These are phyloP conservation scores for Sepiola atlantica DNA, from an alignment of 2,888 invertebrate species.

Conservation along the genomic window DNA sequence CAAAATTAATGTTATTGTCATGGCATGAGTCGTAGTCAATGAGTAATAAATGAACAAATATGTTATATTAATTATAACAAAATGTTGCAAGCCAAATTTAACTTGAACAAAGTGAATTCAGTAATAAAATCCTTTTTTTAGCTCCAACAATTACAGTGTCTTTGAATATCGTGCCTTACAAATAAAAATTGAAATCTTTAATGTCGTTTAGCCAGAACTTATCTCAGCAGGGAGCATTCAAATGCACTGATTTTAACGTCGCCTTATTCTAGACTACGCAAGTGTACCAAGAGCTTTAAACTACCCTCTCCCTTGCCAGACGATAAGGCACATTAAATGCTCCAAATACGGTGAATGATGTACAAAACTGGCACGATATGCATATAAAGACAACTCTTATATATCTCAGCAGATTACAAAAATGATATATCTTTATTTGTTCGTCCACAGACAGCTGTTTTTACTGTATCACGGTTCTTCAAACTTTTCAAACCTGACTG, in stretches of 20 bases:
- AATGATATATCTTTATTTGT: background rate
- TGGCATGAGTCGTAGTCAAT: too few relatives aligned
- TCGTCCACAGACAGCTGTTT: too few relatives aligned
- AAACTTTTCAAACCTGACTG: too few relatives aligned
- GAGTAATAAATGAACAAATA: background rate
- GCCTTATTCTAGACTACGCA: background rate
- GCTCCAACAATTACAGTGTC: background rate
- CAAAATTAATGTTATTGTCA: too few relatives aligned
- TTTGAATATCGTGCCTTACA: background rate
- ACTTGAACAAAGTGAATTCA: background rate
- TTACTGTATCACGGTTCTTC: too few relatives aligned
- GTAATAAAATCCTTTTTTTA: background rate
- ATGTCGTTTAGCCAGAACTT: background rate
- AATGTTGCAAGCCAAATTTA: background rate
- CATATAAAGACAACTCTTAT: background rate
- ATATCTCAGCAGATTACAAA: slow-evolving; percentile 19
- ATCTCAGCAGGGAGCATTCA: background rate
- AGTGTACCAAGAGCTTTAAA: background rate
- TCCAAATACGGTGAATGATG: background rate
- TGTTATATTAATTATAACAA: background rate
- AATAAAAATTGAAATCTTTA: background rate
- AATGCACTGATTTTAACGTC: background rate
- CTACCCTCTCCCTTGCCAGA: background rate
- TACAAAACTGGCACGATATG: background rate
- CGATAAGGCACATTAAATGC: background rate